Conservation (phyloP, 2,888 invertebrate genomes). For the Calameuta pallipes region DNA sequence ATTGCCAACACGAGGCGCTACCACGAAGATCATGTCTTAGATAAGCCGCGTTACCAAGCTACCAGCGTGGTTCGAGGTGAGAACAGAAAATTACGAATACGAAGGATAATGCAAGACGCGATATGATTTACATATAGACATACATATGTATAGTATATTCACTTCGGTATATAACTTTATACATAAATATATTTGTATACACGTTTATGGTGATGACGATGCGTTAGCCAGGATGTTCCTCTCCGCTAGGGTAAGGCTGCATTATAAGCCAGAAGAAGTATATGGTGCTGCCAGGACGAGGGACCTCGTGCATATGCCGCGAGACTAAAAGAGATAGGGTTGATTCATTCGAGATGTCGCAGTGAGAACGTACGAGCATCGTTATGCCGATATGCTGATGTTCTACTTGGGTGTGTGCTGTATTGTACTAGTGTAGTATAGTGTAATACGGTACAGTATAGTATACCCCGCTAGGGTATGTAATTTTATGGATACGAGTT, state of each 20-base stretch:
- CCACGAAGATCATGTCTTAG: slow-evolving; percentile 16
- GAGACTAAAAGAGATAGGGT: slow-evolving; percentile 25
- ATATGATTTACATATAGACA: slow-evolving; percentile 16
- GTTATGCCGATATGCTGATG: slow-evolving; percentile 34
- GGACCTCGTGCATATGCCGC: not conserved
- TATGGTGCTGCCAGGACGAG: not conserved
- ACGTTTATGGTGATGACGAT: not conserved
- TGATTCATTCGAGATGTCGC: slow-evolving; percentile 44
- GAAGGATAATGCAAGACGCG: not conserved
- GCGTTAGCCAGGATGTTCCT: not conserved
- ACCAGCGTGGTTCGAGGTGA: slow-evolving; percentile 11
- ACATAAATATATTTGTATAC: not conserved
- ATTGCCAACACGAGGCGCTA: slow-evolving; percentile 18
- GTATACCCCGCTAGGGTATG: not conserved
- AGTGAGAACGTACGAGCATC: slow-evolving; percentile 38
- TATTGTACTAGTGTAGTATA: not conserved
- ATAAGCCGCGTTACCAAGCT: slow-evolving; percentile 7
- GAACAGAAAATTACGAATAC: slow-evolving; percentile 21
- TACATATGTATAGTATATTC: not conserved
- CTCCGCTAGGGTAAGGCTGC: not conserved
- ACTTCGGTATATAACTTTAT: not conserved
- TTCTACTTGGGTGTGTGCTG: slow-evolving; percentile 1
- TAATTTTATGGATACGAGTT: not conserved
- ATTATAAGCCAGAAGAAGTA: not conserved
- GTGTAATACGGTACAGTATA: not conserved